Evolutionary conservation across 2,113 vertebrate species (phyloP).

Genomic region (Plectropomus leopardus): DNA sequence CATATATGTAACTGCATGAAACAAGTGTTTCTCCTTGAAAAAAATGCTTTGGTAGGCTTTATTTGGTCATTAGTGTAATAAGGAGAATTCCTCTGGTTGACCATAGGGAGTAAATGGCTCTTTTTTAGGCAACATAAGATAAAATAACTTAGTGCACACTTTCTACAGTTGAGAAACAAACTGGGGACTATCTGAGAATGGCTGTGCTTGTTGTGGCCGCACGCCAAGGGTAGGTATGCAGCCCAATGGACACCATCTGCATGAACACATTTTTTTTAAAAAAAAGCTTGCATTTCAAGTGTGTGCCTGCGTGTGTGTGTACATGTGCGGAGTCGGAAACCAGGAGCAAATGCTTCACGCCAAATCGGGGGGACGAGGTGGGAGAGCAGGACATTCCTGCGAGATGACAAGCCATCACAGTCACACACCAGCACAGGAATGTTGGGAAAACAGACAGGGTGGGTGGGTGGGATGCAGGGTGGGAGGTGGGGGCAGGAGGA

Average conservation of each 20-base stretch:
- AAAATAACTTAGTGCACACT: slow-evolving; percentile 81
- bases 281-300: slow-evolving; percentile 75
- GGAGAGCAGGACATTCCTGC: slow-evolving; percentile 87
- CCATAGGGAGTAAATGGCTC: slow-evolving; percentile 67
- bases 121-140: slow-evolving; percentile 77
- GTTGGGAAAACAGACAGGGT: slow-evolving; percentile 81
- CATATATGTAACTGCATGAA: slow-evolving; percentile 32
- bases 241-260: slow-evolving; percentile 88
- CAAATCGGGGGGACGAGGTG: slow-evolving; percentile 84
- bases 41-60: slow-evolving; percentile 29
- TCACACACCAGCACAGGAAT: slow-evolving; percentile 88
- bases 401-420: slow-evolving; percentile 88
- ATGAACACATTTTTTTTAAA: slow-evolving; percentile 75
- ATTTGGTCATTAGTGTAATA: slow-evolving; percentile 63
- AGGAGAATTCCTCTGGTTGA: slow-evolving; percentile 68
- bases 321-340: slow-evolving; percentile 76
- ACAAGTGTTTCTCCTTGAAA: slow-evolving; percentile 39
- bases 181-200: slow-evolving; percentile 83
- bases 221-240: slow-evolving; percentile 85
- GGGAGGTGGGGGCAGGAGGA: slow-evolving; percentile 51
- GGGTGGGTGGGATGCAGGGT: slow-evolving; percentile 62
- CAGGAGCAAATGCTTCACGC: slow-evolving; percentile 83
- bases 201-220: slow-evolving; percentile 83
- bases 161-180: slow-evolving; percentile 81
- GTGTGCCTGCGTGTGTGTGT: slow-evolving; percentile 47